These are phyloP conservation scores for Eilema depressum DNA, from an alignment of 2,888 invertebrate species.

Conservation along the genomic window DNA sequence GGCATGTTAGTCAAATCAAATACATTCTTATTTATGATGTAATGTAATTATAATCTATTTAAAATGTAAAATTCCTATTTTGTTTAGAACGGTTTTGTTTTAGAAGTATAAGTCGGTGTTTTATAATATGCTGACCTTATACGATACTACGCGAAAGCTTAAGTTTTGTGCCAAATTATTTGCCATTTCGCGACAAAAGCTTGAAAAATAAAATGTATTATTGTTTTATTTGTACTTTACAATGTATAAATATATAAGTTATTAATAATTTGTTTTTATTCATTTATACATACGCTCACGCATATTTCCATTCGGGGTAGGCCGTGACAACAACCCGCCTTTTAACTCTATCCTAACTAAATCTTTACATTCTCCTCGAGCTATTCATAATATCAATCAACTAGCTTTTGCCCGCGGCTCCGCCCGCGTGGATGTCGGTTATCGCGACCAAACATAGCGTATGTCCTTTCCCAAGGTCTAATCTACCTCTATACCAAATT, in stretches of 20 bases:
- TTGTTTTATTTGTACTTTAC: conserved; percentile 79
- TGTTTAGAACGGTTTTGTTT: not conserved
- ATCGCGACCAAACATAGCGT: no score
- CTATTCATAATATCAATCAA: no score
- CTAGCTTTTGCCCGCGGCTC: no score
- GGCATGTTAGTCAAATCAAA: not conserved
- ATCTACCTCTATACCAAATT: no score
- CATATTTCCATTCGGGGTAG: no score
- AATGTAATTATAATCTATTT: not conserved
- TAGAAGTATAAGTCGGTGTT: not conserved
- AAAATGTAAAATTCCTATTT: conserved; percentile 1
- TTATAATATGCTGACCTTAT: conserved; percentile 40
- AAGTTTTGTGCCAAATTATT: conserved; percentile 83
- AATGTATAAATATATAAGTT: conserved; percentile 74
- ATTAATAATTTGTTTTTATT: conserved; percentile 49
- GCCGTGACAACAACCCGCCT: no score
- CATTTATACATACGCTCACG: conserved; percentile 5
- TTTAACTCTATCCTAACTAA: no score
- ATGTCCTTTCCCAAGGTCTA: no score
- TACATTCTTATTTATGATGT: not conserved
- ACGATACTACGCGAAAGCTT: conserved; percentile 59
- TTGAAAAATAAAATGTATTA: conserved; percentile 63
- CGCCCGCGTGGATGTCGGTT: no score
- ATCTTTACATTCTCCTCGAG: no score
- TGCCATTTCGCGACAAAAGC: conserved; percentile 72